Conservation (phyloP, 2,888 invertebrate genomes). For the Andrena fulva region DNA sequence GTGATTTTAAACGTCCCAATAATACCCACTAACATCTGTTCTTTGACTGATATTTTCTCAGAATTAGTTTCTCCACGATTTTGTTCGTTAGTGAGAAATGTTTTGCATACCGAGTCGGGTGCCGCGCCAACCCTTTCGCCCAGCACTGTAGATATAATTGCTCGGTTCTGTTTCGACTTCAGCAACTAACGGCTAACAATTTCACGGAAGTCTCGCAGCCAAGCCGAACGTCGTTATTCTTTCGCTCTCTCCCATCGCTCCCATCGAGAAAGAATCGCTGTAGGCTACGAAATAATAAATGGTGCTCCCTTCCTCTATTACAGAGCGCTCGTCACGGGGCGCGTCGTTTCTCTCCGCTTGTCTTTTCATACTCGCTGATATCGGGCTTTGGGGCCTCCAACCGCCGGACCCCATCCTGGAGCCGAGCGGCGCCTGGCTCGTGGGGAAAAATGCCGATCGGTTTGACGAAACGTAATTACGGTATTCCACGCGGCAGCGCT, state of each 20-base stretch:
- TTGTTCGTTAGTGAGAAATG: no score
- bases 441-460: conserved; percentile 52
- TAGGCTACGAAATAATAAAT: conserved; percentile 21
- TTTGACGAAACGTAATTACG: conserved; percentile 59
- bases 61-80: no score
- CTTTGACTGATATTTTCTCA: no score
- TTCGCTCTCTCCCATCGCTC: neutral
- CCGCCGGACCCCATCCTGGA: neutral
- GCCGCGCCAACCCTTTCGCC: no score
- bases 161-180: no score
- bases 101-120: no score
- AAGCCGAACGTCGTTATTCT: no score
- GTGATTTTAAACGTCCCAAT: no score
- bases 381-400: conserved; percentile 10
- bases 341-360: conserved; percentile 25
- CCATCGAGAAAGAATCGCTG: neutral
- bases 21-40: no score
- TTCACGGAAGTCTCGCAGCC: no score
- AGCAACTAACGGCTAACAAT: no score
- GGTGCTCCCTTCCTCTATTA: neutral
- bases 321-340: neutral
- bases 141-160: no score
- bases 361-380: conserved; percentile 17
- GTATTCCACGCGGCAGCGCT: conserved; percentile 38
- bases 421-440: conserved; percentile 9